Base-by-base conservation (phyloP, 1,140 invertebrate genomes). In the Armadillidium nasatum region DNA sequence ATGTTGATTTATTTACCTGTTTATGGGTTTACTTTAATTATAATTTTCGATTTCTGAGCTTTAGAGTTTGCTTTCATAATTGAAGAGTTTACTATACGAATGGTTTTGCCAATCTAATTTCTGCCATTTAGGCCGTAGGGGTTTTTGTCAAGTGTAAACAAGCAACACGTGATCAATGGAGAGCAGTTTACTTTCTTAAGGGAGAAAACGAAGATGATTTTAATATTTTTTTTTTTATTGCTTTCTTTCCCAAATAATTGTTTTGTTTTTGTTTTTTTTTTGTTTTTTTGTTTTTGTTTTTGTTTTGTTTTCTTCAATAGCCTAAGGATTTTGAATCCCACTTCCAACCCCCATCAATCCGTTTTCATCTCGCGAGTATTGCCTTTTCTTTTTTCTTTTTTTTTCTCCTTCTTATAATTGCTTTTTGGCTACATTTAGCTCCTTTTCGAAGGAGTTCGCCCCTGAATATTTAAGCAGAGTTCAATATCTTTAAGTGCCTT, bases 401-500 rank as follows among this genome's bases (percentile, higher is more conserved):
- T 13, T 13, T 19, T 7, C 50, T 19, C 19, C 50, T 60, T 19
- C 50, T 60, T 19, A 60, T 60, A 60, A 60, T 60, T 60, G 50
- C 50, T 60, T 60, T 60, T 60, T 60, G 50, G 50, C 11, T 60
- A 13, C 50, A 60, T 60, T 60, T 60, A 60, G 50, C 50, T 13
- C 50, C 19, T 60, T 60, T 60, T 60, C 11, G 50, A 60, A 19
- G 11, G 11, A 15, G 11, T 19, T 60, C 50, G 11, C 50, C 50
- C 50, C 50, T 60, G 50, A 60, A 60, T 60, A 60, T 60, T 60
- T 60, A 60, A 60, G 50, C 50, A 19, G 50, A 60, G 50, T 60
- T 60, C 50, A 60, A 60, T 60, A 60, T 60, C 50, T 60, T 60
- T 60, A 60, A 60, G 50, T 60, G 50, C 50, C 50, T 60, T 60